phyloP scores from a whole-genome alignment of 64 coral and sea anemone genomes.

The Porites australiensis region DNA sequence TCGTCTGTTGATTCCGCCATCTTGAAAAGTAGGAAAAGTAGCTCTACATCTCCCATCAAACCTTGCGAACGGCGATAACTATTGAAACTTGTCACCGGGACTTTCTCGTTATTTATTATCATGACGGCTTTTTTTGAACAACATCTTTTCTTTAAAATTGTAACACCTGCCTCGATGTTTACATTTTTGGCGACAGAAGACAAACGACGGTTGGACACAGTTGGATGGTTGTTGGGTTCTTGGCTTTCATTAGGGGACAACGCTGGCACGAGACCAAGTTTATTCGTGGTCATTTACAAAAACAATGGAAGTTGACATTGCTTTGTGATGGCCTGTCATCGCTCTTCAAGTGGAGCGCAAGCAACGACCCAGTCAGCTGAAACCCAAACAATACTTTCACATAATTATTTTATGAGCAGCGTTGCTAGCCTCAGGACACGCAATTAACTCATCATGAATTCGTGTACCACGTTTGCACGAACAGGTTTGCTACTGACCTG shows the following conservation, averaged over 20 bases:
- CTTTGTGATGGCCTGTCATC: not conserved
- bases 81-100: too few relatives aligned
- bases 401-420: conserved; percentile 41
- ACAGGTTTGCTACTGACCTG: not conserved
- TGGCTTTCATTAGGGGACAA: not conserved
- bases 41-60: not conserved
- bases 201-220: not conserved
- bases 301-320: conserved; percentile 5
- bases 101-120: not conserved
- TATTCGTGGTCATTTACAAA: not conserved
- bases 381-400: conserved; percentile 12
- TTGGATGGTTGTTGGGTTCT: not conserved
- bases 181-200: not conserved
- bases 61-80: not conserved
- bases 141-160: not conserved
- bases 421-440: not conserved
- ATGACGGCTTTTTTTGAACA: not conserved
- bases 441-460: conserved; percentile 2
- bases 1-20: conserved; percentile 70
- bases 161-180: conserved; percentile 1
- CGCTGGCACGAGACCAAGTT: not conserved
- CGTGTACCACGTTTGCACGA: not conserved
- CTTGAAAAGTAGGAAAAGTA: conserved; percentile 22
- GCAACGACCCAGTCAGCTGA: not conserved
- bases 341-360: not conserved